Base-by-base conservation (phyloP, 2,113 vertebrate genomes). In the Phalacrocorax carbo region DNA sequence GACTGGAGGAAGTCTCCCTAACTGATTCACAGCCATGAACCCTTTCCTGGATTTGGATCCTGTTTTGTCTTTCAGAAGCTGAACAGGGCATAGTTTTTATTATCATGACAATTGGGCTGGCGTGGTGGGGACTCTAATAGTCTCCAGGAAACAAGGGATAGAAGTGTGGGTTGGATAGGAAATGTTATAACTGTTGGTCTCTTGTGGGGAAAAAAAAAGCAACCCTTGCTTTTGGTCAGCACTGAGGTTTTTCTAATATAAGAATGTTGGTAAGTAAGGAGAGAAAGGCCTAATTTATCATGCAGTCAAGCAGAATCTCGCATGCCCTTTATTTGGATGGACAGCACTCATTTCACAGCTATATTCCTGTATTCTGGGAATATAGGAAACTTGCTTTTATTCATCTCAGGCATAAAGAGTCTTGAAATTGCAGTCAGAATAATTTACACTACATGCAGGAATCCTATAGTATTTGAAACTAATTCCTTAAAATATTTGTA, bases 1-100 rank as follows among this genome's bases (percentile, higher is more conserved):
- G 64, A 46, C 68, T 73, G 71, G 26, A 95, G 76, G 87, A 95
- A 90, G 91, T 77, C 88, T 93, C 64, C 68, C 88, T 96, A 95
- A 66, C 68, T 55, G 88, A 88, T 83, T 88, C 82, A 88, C 51
- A 93, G 64, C 46, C 48, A 42, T 32, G 79, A 94, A 48, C 38
- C 14, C 62, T 86, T 70, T 77, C 85, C 76, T 86, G 71, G 68
- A 48, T 92, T 88, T 73, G 79, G 26, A 54, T 85, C 58, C 51
- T 76, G 38, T 48, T 94, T 82, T 88, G 13, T 77, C 46, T 88
- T 78, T 57, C 38, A 81, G 60, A 81, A 90, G 66, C 55, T 46
- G 46, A 70, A 42, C 22, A 62, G 70, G 40, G 46, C 51, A 70
- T 38, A n/a, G 38, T 93, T 88, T 92, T 92, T 81, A 51, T 70